A percentile compares a stretch with the other conserved stretches of the same genome.
Evolutionary conservation across 1,140 invertebrate genomes (phyloP).

Genomic region (Temnothorax nylanderi): DNA sequence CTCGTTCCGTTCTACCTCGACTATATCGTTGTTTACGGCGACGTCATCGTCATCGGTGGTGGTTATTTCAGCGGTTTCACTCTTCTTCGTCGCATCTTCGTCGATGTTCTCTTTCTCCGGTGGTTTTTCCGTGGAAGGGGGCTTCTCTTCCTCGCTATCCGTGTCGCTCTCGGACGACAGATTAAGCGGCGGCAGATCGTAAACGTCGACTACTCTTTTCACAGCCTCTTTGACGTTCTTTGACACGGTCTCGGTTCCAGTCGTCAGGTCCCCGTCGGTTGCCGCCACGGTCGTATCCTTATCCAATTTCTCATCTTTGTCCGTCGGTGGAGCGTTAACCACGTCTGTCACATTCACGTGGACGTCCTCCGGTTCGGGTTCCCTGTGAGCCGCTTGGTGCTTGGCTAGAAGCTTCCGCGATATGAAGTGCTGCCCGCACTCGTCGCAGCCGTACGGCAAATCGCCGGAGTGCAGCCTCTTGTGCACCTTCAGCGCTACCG

Average conservation of each 20-base stretch:
- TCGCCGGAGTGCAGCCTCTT: constrained; percentile 91
- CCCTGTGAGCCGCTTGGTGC: constrained; percentile 87
- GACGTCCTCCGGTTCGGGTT: constrained; percentile 73
- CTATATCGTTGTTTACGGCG: constrained; percentile 64
- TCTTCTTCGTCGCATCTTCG: constrained; percentile 40
- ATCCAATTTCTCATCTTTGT: constrained; percentile 23
- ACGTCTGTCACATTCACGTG: neutral
- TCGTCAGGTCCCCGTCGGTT: neutral
- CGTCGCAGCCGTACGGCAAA: constrained; percentile 89
- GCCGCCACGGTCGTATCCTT: neutral
- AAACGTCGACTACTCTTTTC: constrained; percentile 87
- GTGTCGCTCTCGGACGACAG: constrained; percentile 92
- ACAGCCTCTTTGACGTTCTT: constrained; percentile 75
- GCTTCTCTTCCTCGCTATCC: constrained; percentile 86
- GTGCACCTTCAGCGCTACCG: constrained; percentile 93
- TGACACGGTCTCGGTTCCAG: neutral
- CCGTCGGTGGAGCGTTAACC: neutral
- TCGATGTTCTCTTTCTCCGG: constrained; percentile 30
- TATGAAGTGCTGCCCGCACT: constrained; percentile 92
- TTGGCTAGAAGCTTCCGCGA: constrained; percentile 92
- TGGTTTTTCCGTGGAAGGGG: constrained; percentile 52
- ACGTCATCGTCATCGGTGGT: constrained; percentile 15
- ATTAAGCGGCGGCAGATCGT: constrained; percentile 92
- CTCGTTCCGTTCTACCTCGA: constrained; percentile 80
- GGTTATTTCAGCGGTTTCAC: neutral